Percentiles rank a stretch among this genome's conserved stretches.
These are phyloP conservation scores for Aradophagus sp. DNA, from an alignment of 1,140 invertebrate species.

Conservation along the genomic window DNA sequence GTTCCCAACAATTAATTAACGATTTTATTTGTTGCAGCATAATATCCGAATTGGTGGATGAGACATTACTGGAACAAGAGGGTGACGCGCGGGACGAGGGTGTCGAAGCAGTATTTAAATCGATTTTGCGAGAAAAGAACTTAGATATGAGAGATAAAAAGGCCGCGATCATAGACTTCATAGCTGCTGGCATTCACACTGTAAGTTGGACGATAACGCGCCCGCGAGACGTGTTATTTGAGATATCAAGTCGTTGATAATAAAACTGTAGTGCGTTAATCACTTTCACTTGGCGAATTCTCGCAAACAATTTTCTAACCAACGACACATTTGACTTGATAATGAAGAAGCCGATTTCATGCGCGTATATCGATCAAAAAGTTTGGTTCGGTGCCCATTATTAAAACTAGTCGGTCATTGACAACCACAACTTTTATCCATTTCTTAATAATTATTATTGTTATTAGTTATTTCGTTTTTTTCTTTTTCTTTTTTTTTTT, in stretches of 20 bases:
- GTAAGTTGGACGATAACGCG: slow-evolving; percentile 70
- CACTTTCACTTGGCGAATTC: slow-evolving; percentile 48
- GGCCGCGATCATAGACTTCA: slow-evolving; percentile 89
- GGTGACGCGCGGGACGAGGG: slow-evolving; percentile 74
- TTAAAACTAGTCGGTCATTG: too few species aligned
- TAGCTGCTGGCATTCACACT: slow-evolving; percentile 90
- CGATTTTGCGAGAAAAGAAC: slow-evolving; percentile 81
- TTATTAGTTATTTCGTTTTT: too few species aligned
- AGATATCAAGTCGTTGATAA: slow-evolving; percentile 46
- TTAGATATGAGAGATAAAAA: slow-evolving; percentile 87
- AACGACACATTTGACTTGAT: slow-evolving; percentile 18
- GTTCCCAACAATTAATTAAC: too few species aligned
- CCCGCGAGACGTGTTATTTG: slow-evolving; percentile 38
- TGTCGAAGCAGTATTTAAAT: slow-evolving; percentile 83
- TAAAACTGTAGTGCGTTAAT: slow-evolving; percentile 46
- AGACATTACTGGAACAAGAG: slow-evolving; percentile 75
- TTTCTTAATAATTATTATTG: too few species aligned
- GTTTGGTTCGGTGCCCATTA: too few species aligned
- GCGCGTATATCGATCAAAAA: too few species aligned
- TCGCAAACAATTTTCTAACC: slow-evolving; percentile 41
- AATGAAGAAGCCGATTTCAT: slow-evolving; percentile 35
- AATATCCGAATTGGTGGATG: slow-evolving; percentile 85
- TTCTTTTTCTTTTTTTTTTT: too few species aligned
- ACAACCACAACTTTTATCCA: too few species aligned
- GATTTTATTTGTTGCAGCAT: slow-evolving; percentile 74